Conservation (phyloP, 2,888 invertebrate genomes). For the Lutraria lutraria region DNA sequence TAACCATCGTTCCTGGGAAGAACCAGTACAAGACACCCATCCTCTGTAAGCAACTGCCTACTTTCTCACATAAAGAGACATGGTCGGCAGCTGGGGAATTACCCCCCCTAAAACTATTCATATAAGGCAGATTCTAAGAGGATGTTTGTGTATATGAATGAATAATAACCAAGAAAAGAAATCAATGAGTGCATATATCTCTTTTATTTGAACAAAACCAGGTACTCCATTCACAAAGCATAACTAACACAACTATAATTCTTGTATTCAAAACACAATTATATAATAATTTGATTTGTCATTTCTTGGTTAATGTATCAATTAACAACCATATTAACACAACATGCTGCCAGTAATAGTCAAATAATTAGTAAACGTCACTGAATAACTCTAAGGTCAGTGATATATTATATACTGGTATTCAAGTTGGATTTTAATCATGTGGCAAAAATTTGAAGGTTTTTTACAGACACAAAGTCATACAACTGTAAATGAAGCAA, state of each 20-base stretch:
- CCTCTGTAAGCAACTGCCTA: too few relatives aligned
- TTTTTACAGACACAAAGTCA: not conserved
- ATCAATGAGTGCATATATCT: conserved; percentile 8
- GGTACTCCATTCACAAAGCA: conserved; percentile 1
- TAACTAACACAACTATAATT: not conserved
- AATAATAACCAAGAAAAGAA: not conserved
- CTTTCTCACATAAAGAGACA: too few relatives aligned
- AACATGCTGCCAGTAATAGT: conserved; percentile 9
- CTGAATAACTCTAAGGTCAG: not conserved
- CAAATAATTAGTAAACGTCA: not conserved
- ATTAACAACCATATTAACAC: conserved; percentile 19
- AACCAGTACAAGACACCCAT: too few relatives aligned
- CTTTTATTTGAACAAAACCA: conserved; percentile 22
- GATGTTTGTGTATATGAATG: too few relatives aligned
- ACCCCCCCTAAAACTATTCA: too few relatives aligned
- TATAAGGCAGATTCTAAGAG: too few relatives aligned
- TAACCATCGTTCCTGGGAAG: too few relatives aligned
- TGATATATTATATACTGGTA: not conserved
- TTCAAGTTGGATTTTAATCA: not conserved
- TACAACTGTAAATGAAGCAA: not conserved
- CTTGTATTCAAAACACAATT: not conserved
- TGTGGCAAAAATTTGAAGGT: not conserved
- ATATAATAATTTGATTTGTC: not conserved
- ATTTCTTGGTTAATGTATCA: not conserved
- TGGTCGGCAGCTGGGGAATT: too few relatives aligned